Percentiles rank a stretch among this genome's conserved stretches.
These are phyloP conservation scores for Emydura subglobosa DNA, from an alignment of 2,113 vertebrate species.

Conservation along the genomic window DNA sequence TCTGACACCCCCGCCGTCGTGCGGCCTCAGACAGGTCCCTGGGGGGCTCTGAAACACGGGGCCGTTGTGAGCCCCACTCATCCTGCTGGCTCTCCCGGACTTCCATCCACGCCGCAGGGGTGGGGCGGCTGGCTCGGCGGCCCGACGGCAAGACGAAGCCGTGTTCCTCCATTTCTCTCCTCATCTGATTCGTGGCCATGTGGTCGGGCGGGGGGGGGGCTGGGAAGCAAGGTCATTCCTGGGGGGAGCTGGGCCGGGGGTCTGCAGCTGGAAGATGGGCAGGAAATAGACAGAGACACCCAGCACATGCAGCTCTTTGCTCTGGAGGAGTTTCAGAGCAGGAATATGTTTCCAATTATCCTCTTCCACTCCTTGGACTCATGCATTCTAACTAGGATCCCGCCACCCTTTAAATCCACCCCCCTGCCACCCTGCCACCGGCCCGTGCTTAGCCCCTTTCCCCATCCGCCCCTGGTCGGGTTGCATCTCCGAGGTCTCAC, in stretches of 20 bases:
- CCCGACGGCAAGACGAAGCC: background rate
- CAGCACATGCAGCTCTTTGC: slow-evolving; percentile 9
- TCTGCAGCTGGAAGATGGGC: background rate
- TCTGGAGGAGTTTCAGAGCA: slow-evolving; percentile 3
- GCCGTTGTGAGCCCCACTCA: background rate
- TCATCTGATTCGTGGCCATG: background rate
- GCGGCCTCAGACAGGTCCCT: background rate
- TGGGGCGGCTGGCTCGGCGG: too few species aligned
- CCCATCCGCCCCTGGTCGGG: background rate
- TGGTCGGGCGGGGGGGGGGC: background rate
- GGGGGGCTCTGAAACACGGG: background rate
- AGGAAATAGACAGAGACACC: background rate
- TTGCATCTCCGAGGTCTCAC: background rate
- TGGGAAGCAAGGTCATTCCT: background rate
- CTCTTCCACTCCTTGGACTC: background rate
- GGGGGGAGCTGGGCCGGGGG: background rate
- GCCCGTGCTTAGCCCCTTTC: background rate
- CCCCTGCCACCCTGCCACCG: too few species aligned
- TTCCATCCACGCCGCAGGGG: too few species aligned
- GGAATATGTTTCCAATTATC: slow-evolving; percentile 31
- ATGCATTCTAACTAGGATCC: background rate
- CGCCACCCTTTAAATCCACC: background rate
- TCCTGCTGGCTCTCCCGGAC: background rate
- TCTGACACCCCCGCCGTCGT: background rate
- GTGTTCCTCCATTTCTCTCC: background rate